Percentiles rank a stretch among this genome's conserved stretches.
Conservation (phyloP, 1,140 invertebrate genomes). For the Ptiloglossa arizonensis region DNA sequence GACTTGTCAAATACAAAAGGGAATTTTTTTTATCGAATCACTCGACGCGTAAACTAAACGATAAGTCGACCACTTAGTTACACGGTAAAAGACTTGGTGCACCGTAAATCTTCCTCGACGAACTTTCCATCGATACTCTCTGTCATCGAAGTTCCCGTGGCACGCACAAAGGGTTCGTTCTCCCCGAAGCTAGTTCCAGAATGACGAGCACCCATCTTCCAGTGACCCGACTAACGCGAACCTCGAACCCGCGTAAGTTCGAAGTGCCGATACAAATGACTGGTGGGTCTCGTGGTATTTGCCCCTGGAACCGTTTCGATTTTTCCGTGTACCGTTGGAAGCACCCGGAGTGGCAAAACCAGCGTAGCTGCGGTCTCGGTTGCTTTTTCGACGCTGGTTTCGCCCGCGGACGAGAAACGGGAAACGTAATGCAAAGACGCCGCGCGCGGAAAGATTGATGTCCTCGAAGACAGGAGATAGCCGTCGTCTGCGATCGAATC, state of each 20-base stretch:
- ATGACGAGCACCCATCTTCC: too few species aligned
- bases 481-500: constrained; percentile 42
- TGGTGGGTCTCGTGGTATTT: constrained; percentile 19
- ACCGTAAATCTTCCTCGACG: too few species aligned
- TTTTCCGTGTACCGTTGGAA: background rate
- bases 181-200: too few species aligned
- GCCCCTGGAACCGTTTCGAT: background rate
- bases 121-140: too few species aligned
- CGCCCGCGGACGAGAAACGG: constrained; percentile 3
- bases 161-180: too few species aligned
- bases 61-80: too few species aligned
- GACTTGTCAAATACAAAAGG: too few species aligned
- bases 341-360: constrained; percentile 54
- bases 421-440: constrained; percentile 40
- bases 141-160: too few species aligned
- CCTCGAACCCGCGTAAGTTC: background rate
- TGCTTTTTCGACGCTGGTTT: constrained; percentile 34
- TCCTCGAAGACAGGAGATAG: constrained; percentile 28
- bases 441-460: constrained; percentile 55
- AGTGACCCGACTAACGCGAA: too few species aligned
- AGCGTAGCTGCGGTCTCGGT: constrained; percentile 13
- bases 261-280: constrained; percentile 20
- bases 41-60: too few species aligned
- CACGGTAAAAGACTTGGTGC: too few species aligned
- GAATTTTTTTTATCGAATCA: too few species aligned